Conservation (phyloP, 2,113 vertebrate species). For the Cyanoramphus novaezelandiae region DNA sequence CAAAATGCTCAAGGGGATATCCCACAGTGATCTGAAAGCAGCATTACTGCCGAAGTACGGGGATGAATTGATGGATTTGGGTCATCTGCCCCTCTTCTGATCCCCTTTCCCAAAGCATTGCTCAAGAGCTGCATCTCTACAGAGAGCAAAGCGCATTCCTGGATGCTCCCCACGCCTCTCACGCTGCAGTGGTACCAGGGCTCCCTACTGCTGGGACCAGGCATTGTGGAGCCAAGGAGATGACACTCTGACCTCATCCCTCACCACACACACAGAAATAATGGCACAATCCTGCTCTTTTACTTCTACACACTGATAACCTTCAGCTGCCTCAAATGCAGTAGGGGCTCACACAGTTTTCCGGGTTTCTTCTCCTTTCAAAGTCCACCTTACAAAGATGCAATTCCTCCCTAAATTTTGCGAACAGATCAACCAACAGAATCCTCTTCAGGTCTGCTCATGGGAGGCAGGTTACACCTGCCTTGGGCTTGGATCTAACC, state of each 20-base stretch:
- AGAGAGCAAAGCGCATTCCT: neutral
- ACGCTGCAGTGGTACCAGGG: neutral
- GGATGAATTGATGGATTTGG: neutral
- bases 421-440: neutral
- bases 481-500: neutral
- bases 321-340: neutral
- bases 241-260: neutral
- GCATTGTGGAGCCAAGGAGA: neutral
- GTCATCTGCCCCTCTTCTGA: neutral
- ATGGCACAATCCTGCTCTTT: neutral
- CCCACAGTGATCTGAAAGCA: neutral
- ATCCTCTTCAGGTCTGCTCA: neutral
- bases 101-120: neutral
- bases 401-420: neutral
- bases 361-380: neutral
- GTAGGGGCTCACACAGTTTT: neutral
- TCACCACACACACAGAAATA: neutral
- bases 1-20: neutral
- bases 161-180: neutral
- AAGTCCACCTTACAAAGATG: neutral
- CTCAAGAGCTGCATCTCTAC: neutral
- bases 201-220: neutral
- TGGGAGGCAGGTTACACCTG: neutral
- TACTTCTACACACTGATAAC: neutral
- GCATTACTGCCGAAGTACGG: rapidly evolving